These are phyloP conservation scores for Meiosimyza platycephala DNA, from an alignment of 2,888 invertebrate genomes.

Conservation along the genomic window DNA sequence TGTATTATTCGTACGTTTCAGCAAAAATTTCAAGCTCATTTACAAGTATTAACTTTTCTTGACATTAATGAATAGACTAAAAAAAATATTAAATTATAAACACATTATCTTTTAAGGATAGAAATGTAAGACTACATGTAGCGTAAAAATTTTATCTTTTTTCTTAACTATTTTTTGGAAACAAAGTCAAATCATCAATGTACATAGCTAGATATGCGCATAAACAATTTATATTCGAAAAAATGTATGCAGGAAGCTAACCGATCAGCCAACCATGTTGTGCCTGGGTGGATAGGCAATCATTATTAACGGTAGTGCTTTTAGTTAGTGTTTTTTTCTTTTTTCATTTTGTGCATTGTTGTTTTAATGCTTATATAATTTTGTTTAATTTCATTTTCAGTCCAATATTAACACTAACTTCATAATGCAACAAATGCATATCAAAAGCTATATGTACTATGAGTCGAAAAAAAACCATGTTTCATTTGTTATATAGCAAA, in stretches of 20 bases:
- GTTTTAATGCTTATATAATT: slow-evolving; percentile 39
- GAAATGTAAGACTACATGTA: no score
- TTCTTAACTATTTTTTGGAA: no score
- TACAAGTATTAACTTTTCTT: no score
- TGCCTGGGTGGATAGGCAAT: slow-evolving; percentile 44
- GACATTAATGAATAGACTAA: no score
- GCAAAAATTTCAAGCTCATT: no score
- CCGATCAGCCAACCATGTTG: slow-evolving; percentile 46
- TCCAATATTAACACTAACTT: slow-evolving; percentile 26
- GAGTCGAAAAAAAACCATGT: slow-evolving; percentile 34
- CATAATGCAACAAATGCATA: background rate
- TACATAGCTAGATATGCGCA: no score
- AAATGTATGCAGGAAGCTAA: slow-evolving; percentile 40
- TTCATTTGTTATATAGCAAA: slow-evolving; percentile 40
- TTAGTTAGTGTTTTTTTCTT: slow-evolving; percentile 25
- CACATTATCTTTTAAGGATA: no score
- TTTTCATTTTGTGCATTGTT: slow-evolving; percentile 18
- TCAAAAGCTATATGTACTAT: background rate
- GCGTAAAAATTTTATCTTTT: no score
- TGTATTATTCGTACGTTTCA: no score
- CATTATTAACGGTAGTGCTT: slow-evolving; percentile 31
- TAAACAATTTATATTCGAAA: background rate
- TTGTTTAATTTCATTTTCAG: slow-evolving; percentile 32
- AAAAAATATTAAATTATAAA: no score
- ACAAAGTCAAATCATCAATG: no score